These are phyloP conservation scores for Smittia aterrima DNA, from an alignment of 2,888 invertebrate species.

Conservation along the genomic window DNA sequence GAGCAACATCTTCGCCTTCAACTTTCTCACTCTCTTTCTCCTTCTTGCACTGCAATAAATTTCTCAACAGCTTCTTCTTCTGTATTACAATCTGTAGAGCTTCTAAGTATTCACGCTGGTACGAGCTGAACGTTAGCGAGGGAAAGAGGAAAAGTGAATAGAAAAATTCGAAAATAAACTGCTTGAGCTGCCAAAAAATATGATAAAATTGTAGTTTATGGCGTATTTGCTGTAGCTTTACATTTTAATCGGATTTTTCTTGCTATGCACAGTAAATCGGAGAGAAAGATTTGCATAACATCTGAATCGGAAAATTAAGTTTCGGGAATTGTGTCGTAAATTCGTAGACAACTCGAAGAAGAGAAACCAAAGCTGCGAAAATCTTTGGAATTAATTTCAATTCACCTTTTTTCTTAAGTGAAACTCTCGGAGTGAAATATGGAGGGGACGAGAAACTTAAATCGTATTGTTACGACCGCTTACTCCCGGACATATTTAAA, in stretches of 20 bases:
- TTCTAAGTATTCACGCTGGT: background rate
- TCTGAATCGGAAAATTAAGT: background rate
- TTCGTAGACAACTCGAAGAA: too few relatives aligned
- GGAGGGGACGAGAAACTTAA: too few relatives aligned
- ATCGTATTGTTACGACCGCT: too few relatives aligned
- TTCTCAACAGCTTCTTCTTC: background rate
- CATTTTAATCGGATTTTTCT: constrained; percentile 8
- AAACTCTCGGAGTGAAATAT: too few relatives aligned
- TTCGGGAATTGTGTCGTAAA: background rate
- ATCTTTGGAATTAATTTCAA: too few relatives aligned
- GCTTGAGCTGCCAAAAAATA: background rate
- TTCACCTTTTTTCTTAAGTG: too few relatives aligned
- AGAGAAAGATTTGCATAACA: background rate
- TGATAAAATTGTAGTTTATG: background rate
- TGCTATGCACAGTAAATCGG: background rate
- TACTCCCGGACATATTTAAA: too few relatives aligned
- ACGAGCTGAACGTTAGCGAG: background rate
- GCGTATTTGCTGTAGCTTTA: background rate
- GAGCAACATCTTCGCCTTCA: background rate
- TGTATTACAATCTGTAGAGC: constrained; percentile 1
- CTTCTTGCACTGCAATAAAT: background rate
- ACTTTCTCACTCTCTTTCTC: background rate
- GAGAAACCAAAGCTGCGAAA: too few relatives aligned
- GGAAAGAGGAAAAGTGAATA: background rate
- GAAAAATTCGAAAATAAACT: constrained; percentile 17